Evolutionary conservation across 64 coral and sea anemone species (phyloP).

Genomic region (Montipora foliosa): DNA sequence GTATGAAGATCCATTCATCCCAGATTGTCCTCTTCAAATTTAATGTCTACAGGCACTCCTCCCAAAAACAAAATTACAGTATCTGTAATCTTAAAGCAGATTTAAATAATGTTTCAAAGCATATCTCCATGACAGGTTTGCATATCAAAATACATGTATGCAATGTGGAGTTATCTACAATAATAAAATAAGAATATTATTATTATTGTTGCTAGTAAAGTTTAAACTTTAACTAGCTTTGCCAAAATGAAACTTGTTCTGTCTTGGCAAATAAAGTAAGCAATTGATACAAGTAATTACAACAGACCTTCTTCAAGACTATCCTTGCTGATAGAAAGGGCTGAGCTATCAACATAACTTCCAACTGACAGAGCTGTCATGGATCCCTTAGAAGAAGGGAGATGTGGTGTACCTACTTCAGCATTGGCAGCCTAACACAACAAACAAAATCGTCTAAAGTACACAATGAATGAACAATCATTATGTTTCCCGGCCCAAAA

Average conservation of each 20-base stretch:
- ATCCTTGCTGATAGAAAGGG: conserved; percentile 95
- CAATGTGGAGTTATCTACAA: too few relatives aligned
- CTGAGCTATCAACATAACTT: conserved; percentile 67
- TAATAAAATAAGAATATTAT: too few relatives aligned
- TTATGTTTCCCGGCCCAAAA: too few relatives aligned
- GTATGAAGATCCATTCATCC: too few relatives aligned
- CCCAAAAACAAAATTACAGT: too few relatives aligned
- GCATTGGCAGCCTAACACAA: neutral
- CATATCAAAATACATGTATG: too few relatives aligned
- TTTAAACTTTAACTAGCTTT: neutral
- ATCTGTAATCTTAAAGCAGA: too few relatives aligned
- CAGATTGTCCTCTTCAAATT: too few relatives aligned
- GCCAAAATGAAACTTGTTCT: neutral
- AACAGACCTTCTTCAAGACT: conserved; percentile 90
- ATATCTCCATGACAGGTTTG: too few relatives aligned
- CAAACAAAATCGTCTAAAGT: neutral
- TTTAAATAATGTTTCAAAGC: too few relatives aligned
- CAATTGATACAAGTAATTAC: neutral
- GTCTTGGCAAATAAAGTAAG: neutral
- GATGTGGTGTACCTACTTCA: neutral
- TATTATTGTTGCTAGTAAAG: too few relatives aligned
- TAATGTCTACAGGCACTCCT: too few relatives aligned
- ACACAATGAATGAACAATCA: neutral
- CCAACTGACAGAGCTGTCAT: conserved; percentile 28
- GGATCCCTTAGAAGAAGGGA: neutral